Base-by-base conservation (phyloP, 2,888 invertebrate species). In the Drosophila merina region DNA sequence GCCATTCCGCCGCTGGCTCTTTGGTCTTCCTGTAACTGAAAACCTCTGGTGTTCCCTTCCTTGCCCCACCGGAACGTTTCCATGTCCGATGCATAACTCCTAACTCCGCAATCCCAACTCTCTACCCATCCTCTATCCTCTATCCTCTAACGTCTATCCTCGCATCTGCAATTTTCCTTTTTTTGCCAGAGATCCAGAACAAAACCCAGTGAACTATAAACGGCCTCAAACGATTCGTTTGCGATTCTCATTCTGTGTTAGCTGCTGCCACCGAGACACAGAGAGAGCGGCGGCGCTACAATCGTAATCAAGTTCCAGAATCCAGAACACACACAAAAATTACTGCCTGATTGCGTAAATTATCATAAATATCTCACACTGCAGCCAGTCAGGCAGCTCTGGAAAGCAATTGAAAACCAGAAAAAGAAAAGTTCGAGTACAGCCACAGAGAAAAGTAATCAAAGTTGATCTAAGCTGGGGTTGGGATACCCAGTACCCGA, bases 291-390 rank as follows among this genome's bases (percentile, higher is more conserved):
- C 14, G n/a, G 14, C 20, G 28, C 12, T 6, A 8, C 20, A 36
- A 4, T 42, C 45, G 67, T 64, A 64, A 66, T 64, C 63, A 64
- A 64, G 67, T 66, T 66, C 20, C 67, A 66, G 66, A 64, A 67
- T 66, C 20, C 67, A 66, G 66, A 64, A 67, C 63, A 64, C 67
- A 66, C 63, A 64, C 63, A 66, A 47, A 57, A 64, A 64, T 47
- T 9, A 67, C 54, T 64, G 68, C 67, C 67, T 64, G 64, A 64
- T 64, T 64, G 64, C 67, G 67, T 54, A 67, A 64, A 64, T 64
- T 66, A 64, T 64, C 63, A 64, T 54, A 67, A 64, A 64, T 67
- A 64, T 64, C 67, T 31, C 67, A 51, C 51, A 51, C 51, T 51
- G 66, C 64, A 63, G 30, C 38, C 38, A 9, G 30, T 14, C 26